Evolutionary conservation across 2,797 vertebrate genomes (phyloP).

Genomic region (Taenioides sp.): DNA sequence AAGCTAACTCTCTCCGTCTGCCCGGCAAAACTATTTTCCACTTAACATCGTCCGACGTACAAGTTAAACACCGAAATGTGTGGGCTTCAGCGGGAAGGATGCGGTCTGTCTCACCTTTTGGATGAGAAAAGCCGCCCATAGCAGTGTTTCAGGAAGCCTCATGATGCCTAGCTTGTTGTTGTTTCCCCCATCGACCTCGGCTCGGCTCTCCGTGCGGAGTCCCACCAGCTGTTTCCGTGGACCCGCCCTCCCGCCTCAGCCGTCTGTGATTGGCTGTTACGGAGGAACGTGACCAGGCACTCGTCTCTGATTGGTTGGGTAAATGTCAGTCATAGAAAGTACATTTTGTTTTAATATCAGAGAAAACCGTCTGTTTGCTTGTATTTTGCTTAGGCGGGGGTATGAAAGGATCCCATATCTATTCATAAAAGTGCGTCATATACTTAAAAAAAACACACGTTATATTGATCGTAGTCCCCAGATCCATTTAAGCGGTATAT

Average conservation of each 20-base stretch:
- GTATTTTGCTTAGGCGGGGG: background rate
- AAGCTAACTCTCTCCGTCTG: slow-evolving; percentile 38
- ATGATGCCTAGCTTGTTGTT: slow-evolving; percentile 71
- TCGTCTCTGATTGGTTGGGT: slow-evolving; percentile 39
- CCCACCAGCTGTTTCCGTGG: slow-evolving; percentile 38
- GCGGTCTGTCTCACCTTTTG: slow-evolving; percentile 70
- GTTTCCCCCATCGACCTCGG: slow-evolving; percentile 61
- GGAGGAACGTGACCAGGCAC: background rate
- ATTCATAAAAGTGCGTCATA: background rate
- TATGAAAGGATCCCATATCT: background rate
- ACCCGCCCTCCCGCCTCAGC: slow-evolving; percentile 44
- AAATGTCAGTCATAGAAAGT: slow-evolving; percentile 41
- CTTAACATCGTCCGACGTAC: background rate
- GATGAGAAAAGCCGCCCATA: slow-evolving; percentile 72
- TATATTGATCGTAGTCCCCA: background rate
- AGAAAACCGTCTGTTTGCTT: background rate
- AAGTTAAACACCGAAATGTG: background rate
- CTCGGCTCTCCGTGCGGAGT: slow-evolving; percentile 18
- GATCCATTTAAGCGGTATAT: fast-evolving
- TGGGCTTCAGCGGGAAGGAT: background rate
- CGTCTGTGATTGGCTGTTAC: slow-evolving; percentile 49
- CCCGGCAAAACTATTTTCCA: slow-evolving; percentile 2
- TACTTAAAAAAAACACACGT: background rate
- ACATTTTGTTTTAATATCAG: background rate
- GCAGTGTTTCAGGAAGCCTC: slow-evolving; percentile 67